Evolutionary conservation across 2,797 vertebrate genomes (phyloP).

Genomic region (Buphagus erythrorhynchus): DNA sequence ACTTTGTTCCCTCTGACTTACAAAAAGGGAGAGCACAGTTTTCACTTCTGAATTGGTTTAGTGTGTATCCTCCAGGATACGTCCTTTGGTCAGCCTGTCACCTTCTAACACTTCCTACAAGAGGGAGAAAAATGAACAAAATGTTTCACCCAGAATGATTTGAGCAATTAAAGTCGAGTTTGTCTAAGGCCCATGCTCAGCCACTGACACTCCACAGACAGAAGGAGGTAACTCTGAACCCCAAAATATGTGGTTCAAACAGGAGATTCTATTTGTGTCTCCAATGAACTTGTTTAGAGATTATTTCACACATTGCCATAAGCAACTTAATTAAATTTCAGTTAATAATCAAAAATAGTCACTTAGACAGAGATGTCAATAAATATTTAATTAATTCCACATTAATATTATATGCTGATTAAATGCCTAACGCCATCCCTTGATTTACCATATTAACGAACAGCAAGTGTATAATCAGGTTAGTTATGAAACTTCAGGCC

Average conservation of each 20-base stretch:
- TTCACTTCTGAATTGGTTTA: neutral
- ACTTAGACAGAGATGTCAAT: neutral
- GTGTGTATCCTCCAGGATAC: neutral
- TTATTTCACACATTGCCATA: neutral
- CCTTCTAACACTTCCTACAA: neutral
- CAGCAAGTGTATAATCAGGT: neutral
- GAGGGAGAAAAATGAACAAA: neutral
- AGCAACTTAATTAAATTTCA: neutral
- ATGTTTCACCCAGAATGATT: neutral
- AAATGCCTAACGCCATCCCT: neutral
- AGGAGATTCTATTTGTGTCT: neutral
- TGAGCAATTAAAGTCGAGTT: neutral
- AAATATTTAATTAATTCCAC: neutral
- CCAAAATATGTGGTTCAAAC: neutral
- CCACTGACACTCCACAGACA: neutral
- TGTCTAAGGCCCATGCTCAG: neutral
- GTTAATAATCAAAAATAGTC: neutral
- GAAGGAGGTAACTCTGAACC: neutral
- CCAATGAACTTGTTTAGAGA: neutral
- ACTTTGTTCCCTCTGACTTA: conserved; percentile 36
- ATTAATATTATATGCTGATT: neutral
- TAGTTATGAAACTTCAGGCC: neutral
- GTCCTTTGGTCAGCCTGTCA: neutral
- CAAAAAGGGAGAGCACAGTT: neutral
- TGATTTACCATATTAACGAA: conserved; percentile 21